Conservation (phyloP, 2,113 vertebrate genomes). For the Muntiacus reevesi region DNA sequence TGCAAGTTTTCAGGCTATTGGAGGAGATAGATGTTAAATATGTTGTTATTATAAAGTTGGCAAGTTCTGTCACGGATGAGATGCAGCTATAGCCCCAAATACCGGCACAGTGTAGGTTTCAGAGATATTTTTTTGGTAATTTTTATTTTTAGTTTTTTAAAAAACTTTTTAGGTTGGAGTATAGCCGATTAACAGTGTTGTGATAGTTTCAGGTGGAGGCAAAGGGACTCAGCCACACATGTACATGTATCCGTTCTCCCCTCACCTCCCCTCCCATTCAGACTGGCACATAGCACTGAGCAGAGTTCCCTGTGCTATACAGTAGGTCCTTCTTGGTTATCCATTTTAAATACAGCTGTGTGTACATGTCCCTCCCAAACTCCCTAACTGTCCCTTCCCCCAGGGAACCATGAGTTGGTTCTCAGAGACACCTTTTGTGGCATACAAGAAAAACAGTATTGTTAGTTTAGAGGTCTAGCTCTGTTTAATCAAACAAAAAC, state of each 20-base stretch:
- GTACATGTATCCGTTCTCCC: background rate
- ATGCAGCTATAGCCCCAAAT: background rate
- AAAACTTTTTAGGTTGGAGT: background rate
- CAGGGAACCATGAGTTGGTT: background rate
- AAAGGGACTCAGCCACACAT: background rate
- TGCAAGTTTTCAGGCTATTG: background rate
- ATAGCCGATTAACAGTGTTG: background rate
- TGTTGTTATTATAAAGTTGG: too few relatives aligned
- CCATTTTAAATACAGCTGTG: background rate
- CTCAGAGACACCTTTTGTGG: background rate
- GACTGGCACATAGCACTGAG: background rate
- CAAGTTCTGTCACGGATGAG: rapidly evolving
- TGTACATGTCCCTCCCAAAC: background rate
- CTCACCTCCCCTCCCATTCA: background rate
- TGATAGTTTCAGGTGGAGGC: background rate
- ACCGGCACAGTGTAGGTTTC: background rate
- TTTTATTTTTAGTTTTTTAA: background rate
- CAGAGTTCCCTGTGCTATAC: background rate
- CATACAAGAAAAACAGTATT: background rate
- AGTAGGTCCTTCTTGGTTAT: background rate
- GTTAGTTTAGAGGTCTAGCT: background rate
- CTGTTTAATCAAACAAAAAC: background rate
- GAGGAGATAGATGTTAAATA: background rate
- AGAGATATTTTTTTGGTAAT: background rate
- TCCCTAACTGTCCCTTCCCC: background rate